A percentile compares a stretch with the other conserved stretches of the same genome.
Evolutionary conservation across 2,113 vertebrate genomes (phyloP).

Genomic region (Podilymbus podiceps): DNA sequence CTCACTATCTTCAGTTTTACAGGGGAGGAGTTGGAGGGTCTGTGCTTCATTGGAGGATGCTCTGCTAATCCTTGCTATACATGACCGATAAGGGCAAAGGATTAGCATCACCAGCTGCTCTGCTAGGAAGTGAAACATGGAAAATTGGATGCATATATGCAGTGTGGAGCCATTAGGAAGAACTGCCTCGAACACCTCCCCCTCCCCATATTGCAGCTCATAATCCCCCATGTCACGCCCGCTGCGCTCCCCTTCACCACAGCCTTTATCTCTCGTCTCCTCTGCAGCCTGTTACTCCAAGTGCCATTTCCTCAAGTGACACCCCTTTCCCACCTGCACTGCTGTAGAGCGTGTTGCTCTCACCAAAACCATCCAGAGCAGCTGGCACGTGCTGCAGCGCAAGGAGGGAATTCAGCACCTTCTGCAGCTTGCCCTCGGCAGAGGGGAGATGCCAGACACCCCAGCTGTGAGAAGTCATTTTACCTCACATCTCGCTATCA

Average conservation of each 20-base stretch:
- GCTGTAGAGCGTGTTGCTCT: neutral
- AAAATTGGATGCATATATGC: constrained; percentile 48
- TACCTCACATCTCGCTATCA: neutral
- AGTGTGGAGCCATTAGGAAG: constrained; percentile 34
- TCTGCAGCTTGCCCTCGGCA: neutral
- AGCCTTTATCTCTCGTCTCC: neutral
- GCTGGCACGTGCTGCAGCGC: neutral
- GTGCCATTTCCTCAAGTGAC: neutral
- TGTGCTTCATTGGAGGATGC: neutral
- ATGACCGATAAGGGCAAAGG: neutral
- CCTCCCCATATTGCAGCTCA: neutral
- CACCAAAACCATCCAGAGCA: neutral
- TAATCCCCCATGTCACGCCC: neutral
- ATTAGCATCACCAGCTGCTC: constrained; percentile 42
- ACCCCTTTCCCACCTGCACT: neutral
- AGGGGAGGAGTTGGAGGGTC: neutral
- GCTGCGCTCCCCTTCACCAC: neutral
- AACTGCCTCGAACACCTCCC: neutral
- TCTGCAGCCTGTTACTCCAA: neutral
- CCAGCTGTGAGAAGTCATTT: neutral
- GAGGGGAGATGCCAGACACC: neutral
- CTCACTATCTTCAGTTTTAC: neutral
- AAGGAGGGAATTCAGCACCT: neutral
- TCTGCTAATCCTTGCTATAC: constrained; percentile 4
- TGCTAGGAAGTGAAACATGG: neutral